Percentiles rank a stretch among this genome's conserved stretches.
These are phyloP conservation scores for Misgurnus mizolepis DNA, from an alignment of 2,113 vertebrate species.

Conservation along the genomic window DNA sequence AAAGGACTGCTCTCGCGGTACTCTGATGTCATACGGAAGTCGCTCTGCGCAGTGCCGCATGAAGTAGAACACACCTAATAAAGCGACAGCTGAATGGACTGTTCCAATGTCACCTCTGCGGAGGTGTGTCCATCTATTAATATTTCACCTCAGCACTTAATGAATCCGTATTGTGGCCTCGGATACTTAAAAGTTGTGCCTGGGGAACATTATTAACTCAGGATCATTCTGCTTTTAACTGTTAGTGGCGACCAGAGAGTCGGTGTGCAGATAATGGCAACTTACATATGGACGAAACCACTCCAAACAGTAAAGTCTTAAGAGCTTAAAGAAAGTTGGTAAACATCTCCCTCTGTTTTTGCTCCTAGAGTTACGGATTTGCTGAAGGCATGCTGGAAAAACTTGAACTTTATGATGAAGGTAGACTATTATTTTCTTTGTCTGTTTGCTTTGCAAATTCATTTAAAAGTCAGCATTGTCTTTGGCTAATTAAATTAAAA, in stretches of 20 bases:
- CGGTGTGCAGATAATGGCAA: background rate
- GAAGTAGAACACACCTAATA: background rate
- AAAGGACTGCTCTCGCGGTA: too few relatives aligned
- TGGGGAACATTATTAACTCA: background rate
- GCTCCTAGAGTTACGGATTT: slow-evolving; percentile 75
- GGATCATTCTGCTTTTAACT: background rate
- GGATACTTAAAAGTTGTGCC: background rate
- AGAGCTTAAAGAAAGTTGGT: background rate
- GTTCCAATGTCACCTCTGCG: slow-evolving; percentile 67
- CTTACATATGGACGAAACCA: slow-evolving; percentile 9
- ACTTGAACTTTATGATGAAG: slow-evolving; percentile 86
- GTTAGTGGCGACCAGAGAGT: background rate
- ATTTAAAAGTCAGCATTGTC: background rate
- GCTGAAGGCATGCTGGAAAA: slow-evolving; percentile 90
- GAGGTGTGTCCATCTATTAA: slow-evolving; percentile 52
- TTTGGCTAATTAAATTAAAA: too few relatives aligned
- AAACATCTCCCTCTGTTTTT: background rate
- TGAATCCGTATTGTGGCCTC: background rate
- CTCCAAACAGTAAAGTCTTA: background rate
- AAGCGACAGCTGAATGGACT: slow-evolving; percentile 50
- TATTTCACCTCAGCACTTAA: slow-evolving; percentile 37
- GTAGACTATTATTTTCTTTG: slow-evolving; percentile 62
- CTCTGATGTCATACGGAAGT: too few relatives aligned
- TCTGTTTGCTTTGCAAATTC: background rate
- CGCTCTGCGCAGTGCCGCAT: too few relatives aligned